Base-by-base conservation (phyloP, 1,140 invertebrate genomes). In the Panagrolaimus sp. region DNA sequence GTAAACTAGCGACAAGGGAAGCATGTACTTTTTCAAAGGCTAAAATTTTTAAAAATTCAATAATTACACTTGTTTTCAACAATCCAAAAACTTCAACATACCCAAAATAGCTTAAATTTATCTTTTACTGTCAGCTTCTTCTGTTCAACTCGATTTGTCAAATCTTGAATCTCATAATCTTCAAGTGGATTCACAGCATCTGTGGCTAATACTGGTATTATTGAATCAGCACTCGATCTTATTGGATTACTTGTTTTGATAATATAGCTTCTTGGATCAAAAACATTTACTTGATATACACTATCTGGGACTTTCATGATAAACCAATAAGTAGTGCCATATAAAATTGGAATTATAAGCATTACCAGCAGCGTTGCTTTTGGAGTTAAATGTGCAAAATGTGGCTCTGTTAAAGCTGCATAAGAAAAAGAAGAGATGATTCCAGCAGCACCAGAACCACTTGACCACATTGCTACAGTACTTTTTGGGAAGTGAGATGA, bases 1-100 rank as follows among this genome's bases (percentile, higher is more conserved):
- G 78, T 93, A 93, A 1, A 93, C 91, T 16, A 90, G 75, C 0
- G 86, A 86, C 1, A 93, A 82, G 0, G 91, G 91, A 68, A 92
- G 80, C 88, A 92, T 92, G 74, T 89, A 92, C 70, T 87, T 88
- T 3, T 91, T 69, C n/a, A 92, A 79, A 0, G 86, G 81, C 65
- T 74, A 42, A 38, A 38, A 38, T 4, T 38, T 38, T 38, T 38
- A 38, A 38, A 38, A 7, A 38, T 38, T 38, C 31, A n/a, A n/a
- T n/a, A n/a, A n/a, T 38, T 38, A 4, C 31, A 38, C 31, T 38
- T 38, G n/a, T n/a, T n/a, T n/a, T n/a, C n/a, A n/a, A n/a, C n/a
- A n/a, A n/a, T n/a, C 7, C 31, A 38, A 38, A 38, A 38, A 38
- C n/a, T n/a, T n/a, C n/a, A n/a, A n/a, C 31, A 38, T 38, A 38